Conservation (phyloP, 37 sponge, comb jelly and placozoan genomes). For the Geodia barretti region DNA sequence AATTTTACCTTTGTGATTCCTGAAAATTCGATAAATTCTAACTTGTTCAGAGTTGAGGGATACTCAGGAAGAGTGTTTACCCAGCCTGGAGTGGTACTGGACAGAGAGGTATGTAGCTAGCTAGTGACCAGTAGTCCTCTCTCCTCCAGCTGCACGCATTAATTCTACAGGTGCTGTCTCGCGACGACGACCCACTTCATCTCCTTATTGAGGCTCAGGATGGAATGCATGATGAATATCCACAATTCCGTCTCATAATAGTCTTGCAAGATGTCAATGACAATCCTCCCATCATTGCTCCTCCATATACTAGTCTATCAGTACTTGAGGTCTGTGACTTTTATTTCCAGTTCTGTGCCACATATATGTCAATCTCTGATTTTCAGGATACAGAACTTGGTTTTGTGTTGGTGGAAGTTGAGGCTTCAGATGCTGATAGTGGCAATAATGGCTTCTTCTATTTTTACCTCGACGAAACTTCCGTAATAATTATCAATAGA, state of each 20-base stretch:
- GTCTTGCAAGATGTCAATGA: conserved; percentile 53
- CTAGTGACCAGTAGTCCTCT: background rate
- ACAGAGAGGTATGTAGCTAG: conserved; percentile 51
- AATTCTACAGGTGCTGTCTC: conserved; percentile 6
- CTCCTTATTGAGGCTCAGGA: conserved; percentile 11
- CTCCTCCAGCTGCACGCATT: background rate
- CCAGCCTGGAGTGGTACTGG: background rate
- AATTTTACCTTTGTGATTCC: conserved; percentile 13
- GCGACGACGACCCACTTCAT: background rate
- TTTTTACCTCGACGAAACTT: background rate
- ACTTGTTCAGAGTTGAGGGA: conserved; percentile 17
- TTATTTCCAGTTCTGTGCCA: too few relatives aligned
- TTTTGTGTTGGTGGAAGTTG: background rate
- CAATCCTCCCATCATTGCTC: conserved; percentile 12
- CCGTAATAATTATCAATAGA: background rate
- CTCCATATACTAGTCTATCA: background rate
- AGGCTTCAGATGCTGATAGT: conserved; percentile 32
- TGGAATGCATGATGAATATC: conserved; percentile 15
- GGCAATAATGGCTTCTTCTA: background rate
- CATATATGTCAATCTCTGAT: background rate
- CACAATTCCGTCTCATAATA: conserved; percentile 6
- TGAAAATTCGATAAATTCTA: background rate
- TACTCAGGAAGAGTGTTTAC: conserved; percentile 20
- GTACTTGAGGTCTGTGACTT: background rate
- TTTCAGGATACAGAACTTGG: conserved; percentile 1